phyloP scores from a whole-genome alignment of 1,140 invertebrate genomes.

The Zaprionus tsacasi region DNA sequence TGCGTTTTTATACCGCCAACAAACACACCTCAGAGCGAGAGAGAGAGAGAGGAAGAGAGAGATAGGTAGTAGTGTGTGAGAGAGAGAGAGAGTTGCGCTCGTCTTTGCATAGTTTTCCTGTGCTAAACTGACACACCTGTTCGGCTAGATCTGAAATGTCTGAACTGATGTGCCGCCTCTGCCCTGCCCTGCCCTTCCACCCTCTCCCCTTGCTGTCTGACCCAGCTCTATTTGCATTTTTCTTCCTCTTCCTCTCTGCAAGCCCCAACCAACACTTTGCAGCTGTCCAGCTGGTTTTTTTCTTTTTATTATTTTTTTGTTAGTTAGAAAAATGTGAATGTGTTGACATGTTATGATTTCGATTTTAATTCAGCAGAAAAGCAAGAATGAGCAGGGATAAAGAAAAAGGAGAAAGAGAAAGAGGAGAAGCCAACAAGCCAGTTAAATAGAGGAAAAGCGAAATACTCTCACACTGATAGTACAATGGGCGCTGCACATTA shows the following conservation, averaged over 20 bases:
- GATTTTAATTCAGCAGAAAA: slow-evolving; percentile 60
- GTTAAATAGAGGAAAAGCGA: too few species aligned
- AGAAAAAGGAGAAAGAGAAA: background rate
- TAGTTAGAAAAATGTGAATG: slow-evolving; percentile 52
- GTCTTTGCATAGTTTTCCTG: slow-evolving; percentile 58
- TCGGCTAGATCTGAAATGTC: slow-evolving; percentile 25
- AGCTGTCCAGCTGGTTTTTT: slow-evolving; percentile 41
- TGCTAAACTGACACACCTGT: slow-evolving; percentile 62
- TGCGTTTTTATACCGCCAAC: slow-evolving; percentile 63
- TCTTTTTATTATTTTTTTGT: background rate
- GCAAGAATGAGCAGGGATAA: background rate
- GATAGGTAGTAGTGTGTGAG: background rate
- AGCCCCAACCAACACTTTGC: too few species aligned
- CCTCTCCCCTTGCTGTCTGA: slow-evolving; percentile 5
- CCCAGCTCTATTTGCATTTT: slow-evolving; percentile 54
- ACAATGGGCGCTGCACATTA: too few species aligned
- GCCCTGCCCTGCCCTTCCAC: too few species aligned
- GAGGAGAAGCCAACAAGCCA: too few species aligned
- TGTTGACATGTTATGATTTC: slow-evolving; percentile 78
- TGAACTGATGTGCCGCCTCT: slow-evolving; percentile 3
- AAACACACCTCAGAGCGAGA: slow-evolving; percentile 22
- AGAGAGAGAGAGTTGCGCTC: background rate
- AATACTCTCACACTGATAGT: too few species aligned
- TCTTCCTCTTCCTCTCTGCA: slow-evolving; percentile 28
- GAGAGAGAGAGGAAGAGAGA: background rate